Conservation (phyloP, 2,888 invertebrate species). For the Stenurella melanura region DNA sequence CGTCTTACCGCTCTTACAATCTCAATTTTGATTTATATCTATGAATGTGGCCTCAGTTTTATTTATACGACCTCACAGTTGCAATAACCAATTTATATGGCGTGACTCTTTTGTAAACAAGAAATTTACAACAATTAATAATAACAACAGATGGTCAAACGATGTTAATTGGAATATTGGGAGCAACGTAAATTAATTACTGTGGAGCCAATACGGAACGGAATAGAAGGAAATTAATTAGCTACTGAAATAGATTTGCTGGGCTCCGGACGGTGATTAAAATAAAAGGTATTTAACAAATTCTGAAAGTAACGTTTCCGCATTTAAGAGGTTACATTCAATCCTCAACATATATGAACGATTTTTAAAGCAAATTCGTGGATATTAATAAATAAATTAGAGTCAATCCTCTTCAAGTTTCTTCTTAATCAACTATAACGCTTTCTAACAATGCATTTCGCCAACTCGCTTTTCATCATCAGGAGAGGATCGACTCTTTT, state of each 20-base stretch:
- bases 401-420: no score
- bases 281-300: neutral
- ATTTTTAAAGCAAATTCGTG: neutral
- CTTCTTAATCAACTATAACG: no score
- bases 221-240: neutral
- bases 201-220: neutral
- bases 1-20: slow-evolving; percentile 19
- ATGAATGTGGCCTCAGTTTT: slow-evolving; percentile 25
- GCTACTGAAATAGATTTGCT: neutral
- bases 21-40: slow-evolving; percentile 42
- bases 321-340: neutral
- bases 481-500: no score
- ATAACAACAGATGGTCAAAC: neutral
- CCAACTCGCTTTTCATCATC: no score
- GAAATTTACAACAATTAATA: slow-evolving; percentile 17
- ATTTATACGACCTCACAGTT: slow-evolving; percentile 32
- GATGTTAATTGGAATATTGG: neutral
- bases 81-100: slow-evolving; percentile 27
- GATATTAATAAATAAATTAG: neutral
- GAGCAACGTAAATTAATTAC: neutral
- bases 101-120: slow-evolving; percentile 27
- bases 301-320: no score
- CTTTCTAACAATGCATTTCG: no score
- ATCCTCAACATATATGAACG: neutral
- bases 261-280: neutral